A percentile compares a stretch with the other conserved stretches of the same genome.
These are phyloP conservation scores for Odontamblyopus rebecca DNA, from an alignment of 2,797 vertebrate species.

Conservation along the genomic window DNA sequence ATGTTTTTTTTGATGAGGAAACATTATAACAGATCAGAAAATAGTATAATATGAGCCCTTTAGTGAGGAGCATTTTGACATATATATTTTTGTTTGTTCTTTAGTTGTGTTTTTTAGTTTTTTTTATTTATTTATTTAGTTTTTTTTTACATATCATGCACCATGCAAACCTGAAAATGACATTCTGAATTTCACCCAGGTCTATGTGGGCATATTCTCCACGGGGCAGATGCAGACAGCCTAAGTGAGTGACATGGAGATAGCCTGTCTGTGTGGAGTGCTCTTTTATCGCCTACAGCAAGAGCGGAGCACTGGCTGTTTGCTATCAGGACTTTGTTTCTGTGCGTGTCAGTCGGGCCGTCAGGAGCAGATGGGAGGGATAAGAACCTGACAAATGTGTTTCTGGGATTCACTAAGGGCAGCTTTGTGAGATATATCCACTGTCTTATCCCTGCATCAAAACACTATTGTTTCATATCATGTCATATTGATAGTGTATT, in stretches of 20 bases:
- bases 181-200: background rate
- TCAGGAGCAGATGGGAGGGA: constrained; percentile 1
- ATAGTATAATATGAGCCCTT: too few relatives aligned
- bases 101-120: too few relatives aligned
- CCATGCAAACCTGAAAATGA: background rate
- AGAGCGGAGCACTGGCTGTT: constrained; percentile 11
- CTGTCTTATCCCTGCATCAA: constrained; percentile 2
- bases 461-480: background rate
- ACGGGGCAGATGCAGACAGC: constrained; percentile 2
- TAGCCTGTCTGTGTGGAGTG: background rate
- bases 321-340: constrained; percentile 15
- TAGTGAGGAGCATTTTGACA: too few relatives aligned
- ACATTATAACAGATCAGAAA: too few relatives aligned
- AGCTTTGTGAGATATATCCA: constrained; percentile 3
- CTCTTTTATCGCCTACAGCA: constrained; percentile 25
- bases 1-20: too few relatives aligned
- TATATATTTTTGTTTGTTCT: too few relatives aligned
- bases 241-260: constrained; percentile 1
- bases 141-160: background rate
- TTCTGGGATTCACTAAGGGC: constrained; percentile 5
- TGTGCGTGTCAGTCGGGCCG: constrained; percentile 3
- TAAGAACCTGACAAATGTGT: constrained; percentile 10
- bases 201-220: background rate
- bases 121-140: too few relatives aligned
- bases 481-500: background rate